A percentile compares a stretch with the other conserved stretches of the same genome.
These are phyloP conservation scores for Sorex araneus DNA, from an alignment of 2,113 vertebrate genomes.

Conservation along the genomic window DNA sequence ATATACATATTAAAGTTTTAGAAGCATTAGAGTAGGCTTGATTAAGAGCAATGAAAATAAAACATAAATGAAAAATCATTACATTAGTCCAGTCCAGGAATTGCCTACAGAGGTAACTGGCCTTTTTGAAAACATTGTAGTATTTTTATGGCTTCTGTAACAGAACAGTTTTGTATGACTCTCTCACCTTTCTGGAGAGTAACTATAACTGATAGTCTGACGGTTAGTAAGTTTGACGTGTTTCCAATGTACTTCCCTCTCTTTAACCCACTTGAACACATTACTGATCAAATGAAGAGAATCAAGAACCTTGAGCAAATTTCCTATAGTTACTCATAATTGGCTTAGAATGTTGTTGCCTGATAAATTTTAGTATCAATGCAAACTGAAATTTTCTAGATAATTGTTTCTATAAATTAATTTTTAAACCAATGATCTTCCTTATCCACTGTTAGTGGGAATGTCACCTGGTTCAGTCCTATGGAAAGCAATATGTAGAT, in stretches of 20 bases:
- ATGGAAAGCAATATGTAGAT: no score
- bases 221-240: background rate
- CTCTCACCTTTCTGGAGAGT: background rate
- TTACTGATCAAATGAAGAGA: background rate
- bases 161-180: background rate
- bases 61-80: background rate
- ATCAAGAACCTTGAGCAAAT: background rate
- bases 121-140: background rate
- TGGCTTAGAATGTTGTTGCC: conserved; percentile 23
- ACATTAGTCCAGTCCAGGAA: background rate
- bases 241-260: conserved; percentile 11
- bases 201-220: background rate
- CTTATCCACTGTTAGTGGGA: no score
- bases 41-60: conserved; percentile 50
- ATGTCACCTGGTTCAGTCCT: no score
- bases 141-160: background rate
- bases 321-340: background rate
- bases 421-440: background rate
- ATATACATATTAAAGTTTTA: conserved; percentile 1
- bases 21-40: conserved; percentile 14
- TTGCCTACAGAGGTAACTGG: background rate
- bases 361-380: conserved; percentile 26
- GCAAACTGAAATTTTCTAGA: conserved; percentile 3
- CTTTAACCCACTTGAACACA: background rate
- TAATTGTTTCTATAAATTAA: conserved; percentile 39